phyloP scores from a whole-genome alignment of 2,888 invertebrate genomes.

The Mystacides longicornis region DNA sequence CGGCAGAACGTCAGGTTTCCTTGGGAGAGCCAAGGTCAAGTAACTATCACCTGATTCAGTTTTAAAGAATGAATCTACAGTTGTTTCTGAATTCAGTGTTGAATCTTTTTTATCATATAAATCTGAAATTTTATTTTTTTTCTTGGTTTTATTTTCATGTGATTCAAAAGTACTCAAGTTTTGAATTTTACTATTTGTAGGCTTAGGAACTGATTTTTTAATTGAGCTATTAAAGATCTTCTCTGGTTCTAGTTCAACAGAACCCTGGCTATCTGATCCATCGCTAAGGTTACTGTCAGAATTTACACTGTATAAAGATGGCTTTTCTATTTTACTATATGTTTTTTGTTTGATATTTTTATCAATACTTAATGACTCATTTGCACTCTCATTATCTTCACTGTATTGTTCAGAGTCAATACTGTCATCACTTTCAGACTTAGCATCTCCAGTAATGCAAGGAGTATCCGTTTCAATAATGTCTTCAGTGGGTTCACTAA shows the following conservation, averaged over 20 bases:
- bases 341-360: too few species aligned
- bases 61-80: constrained; percentile 45
- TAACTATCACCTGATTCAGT: constrained; percentile 43
- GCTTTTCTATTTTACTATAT: too few species aligned
- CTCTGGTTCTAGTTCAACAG: too few species aligned
- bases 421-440: not conserved
- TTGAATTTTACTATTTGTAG: not conserved
- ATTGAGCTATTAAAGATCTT: too few species aligned
- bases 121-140: constrained; percentile 19
- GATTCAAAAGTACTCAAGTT: not conserved
- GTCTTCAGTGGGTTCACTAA: not conserved
- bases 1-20: constrained; percentile 34
- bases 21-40: constrained; percentile 41
- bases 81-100: constrained; percentile 30
- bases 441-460: not conserved
- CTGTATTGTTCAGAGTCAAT: not conserved
- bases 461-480: not conserved
- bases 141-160: constrained; percentile 3
- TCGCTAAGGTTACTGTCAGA: too few species aligned
- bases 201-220: too few species aligned
- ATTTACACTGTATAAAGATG: too few species aligned
- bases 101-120: constrained; percentile 13
- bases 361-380: too few species aligned
- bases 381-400: constrained; percentile 2
- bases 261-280: too few species aligned